A percentile compares a stretch with the other conserved stretches of the same genome.
phyloP scores from a whole-genome alignment of 2,888 invertebrate species.

The Leptinotarsa haldemani region DNA sequence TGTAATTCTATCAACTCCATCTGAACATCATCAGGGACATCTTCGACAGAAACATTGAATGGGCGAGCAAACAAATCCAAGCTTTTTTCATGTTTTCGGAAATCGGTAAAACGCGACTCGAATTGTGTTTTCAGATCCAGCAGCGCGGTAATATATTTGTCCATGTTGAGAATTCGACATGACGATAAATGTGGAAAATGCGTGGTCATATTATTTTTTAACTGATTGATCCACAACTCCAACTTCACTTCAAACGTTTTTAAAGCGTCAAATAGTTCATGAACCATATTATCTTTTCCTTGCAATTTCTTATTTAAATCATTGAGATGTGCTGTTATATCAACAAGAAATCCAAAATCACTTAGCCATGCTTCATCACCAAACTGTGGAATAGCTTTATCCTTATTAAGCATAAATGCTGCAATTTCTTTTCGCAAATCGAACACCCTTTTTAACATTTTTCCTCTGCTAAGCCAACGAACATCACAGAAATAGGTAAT shows the following conservation, averaged over 20 bases:
- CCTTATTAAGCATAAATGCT: too few relatives aligned
- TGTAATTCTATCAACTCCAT: slow-evolving; percentile 23
- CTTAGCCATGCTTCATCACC: slow-evolving; percentile 25
- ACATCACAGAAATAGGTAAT: slow-evolving; percentile 34
- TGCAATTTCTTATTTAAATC: too few relatives aligned
- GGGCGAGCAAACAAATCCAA: slow-evolving; percentile 6
- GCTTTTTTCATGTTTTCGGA: slow-evolving; percentile 25
- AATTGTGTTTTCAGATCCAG: slow-evolving; percentile 16
- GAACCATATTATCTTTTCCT: slow-evolving; percentile 1
- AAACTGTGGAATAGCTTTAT: slow-evolving; percentile 19
- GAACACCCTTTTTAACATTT: slow-evolving; percentile 23
- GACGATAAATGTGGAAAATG: slow-evolving; percentile 6
- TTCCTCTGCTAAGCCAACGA: slow-evolving; percentile 36
- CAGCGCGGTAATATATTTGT: slow-evolving; percentile 26
- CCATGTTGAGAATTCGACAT: slow-evolving; percentile 17
- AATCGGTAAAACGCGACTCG: slow-evolving; percentile 28
- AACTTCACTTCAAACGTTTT: slow-evolving; percentile 17
- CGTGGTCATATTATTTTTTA: too few relatives aligned
- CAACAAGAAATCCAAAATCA: neutral
- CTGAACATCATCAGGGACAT: slow-evolving; percentile 24
- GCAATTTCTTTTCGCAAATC: too few relatives aligned
- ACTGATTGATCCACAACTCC: neutral
- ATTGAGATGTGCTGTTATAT: too few relatives aligned
- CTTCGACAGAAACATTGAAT: slow-evolving; percentile 32
- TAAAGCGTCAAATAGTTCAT: too few relatives aligned